phyloP scores from a whole-genome alignment of 2,113 vertebrate genomes.

The Nestor notabilis region DNA sequence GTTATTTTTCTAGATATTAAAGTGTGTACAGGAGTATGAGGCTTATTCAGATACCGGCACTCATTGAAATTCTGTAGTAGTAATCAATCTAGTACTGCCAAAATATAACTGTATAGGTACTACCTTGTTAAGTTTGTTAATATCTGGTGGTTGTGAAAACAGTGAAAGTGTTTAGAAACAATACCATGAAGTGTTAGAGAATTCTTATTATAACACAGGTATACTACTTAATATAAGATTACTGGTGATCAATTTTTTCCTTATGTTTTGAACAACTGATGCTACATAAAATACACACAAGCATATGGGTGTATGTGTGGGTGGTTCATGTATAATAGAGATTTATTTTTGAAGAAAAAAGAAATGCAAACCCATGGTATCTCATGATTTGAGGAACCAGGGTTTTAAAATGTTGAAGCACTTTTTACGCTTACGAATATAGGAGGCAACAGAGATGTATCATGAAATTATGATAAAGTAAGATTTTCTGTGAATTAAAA shows the following conservation, averaged over 20 bases:
- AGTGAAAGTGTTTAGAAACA: neutral
- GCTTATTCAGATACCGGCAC: neutral
- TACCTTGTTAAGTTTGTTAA: neutral
- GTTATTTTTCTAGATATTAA: fast-evolving
- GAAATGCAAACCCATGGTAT: neutral
- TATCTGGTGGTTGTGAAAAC: neutral
- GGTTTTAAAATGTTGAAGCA: neutral
- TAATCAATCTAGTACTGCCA: neutral
- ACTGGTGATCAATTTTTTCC: neutral
- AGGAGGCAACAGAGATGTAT: neutral
- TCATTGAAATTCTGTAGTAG: neutral
- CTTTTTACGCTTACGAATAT: neutral
- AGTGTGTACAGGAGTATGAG: neutral
- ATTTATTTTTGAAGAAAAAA: neutral
- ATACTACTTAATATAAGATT: neutral
- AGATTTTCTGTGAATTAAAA: neutral
- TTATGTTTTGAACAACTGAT: neutral
- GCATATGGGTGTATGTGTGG: fast-evolving
- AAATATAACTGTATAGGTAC: neutral
- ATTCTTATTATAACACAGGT: neutral
- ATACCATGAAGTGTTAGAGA: neutral
- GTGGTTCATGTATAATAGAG: neutral
- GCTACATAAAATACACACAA: neutral
- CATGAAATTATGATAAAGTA: neutral
- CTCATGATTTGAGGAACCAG: neutral